A percentile compares a stretch with the other conserved stretches of the same genome.
phyloP scores from a whole-genome alignment of 2,797 vertebrate species.

The Florisuga fusca region DNA sequence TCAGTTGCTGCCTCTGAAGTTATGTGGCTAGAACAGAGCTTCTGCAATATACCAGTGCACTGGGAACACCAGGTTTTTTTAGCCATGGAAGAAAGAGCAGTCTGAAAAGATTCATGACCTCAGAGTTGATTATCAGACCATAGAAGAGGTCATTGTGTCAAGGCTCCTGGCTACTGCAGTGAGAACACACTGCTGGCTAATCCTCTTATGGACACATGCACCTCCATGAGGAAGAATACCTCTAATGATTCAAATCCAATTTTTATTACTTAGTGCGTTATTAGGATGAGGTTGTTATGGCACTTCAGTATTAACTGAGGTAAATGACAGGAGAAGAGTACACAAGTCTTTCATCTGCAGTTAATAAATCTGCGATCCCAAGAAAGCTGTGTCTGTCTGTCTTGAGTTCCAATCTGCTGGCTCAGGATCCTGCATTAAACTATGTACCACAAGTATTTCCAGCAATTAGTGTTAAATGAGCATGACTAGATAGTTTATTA shows the following conservation, averaged over 20 bases:
- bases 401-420: not conserved
- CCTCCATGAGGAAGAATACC: not conserved
- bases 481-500: not conserved
- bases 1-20: conserved; percentile 52
- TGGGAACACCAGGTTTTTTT: fast-evolving
- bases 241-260: not conserved
- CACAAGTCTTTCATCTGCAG: not conserved
- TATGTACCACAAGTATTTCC: not conserved
- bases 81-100: not conserved
- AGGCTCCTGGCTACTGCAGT: not conserved
- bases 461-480: not conserved
- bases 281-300: not conserved
- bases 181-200: not conserved
- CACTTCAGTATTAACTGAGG: not conserved
- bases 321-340: not conserved
- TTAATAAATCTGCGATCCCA: not conserved
- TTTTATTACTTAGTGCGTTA: not conserved
- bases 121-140: not conserved
- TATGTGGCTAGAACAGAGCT: not conserved
- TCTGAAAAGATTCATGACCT: conserved; percentile 15
- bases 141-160: conserved; percentile 19
- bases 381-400: not conserved
- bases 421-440: not conserved
- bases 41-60: not conserved
- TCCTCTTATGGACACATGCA: not conserved